phyloP scores from a whole-genome alignment of 2,113 vertebrate species.

The Leuciscus idus region DNA sequence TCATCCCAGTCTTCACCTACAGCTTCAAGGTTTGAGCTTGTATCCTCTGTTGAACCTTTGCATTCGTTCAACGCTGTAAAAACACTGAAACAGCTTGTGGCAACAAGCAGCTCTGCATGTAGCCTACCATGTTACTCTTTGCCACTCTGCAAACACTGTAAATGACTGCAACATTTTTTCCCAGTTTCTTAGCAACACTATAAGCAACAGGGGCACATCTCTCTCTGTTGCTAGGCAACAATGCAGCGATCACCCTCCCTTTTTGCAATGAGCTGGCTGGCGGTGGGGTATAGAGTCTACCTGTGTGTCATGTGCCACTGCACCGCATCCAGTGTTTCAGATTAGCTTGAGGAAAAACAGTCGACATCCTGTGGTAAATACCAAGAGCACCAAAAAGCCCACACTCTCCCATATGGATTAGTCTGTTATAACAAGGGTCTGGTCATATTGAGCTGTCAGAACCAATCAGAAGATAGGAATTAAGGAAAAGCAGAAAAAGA shows the following conservation, averaged over 20 bases:
- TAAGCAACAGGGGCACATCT: conserved; percentile 56
- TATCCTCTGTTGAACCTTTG: conserved; percentile 41
- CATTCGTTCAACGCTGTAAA: not conserved
- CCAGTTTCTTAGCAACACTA: conserved; percentile 58
- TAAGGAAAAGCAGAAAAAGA: conserved; percentile 33
- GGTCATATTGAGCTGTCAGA: conserved; percentile 54
- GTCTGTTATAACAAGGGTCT: conserved; percentile 40
- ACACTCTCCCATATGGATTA: conserved; percentile 11
- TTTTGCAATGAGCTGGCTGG: conserved; percentile 44
- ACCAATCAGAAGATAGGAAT: conserved; percentile 40
- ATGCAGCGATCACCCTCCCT: conserved; percentile 62
- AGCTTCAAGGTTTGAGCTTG: not conserved
- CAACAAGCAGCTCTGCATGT: conserved; percentile 19
- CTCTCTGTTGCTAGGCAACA: conserved; percentile 76
- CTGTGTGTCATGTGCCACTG: conserved; percentile 31
- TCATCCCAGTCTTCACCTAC: not conserved
- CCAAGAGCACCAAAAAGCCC: not conserved
- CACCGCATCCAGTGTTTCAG: conserved; percentile 22
- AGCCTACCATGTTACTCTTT: conserved; percentile 12
- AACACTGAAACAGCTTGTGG: conserved; percentile 5
- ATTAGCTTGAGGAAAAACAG: conserved; percentile 40
- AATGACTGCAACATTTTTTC: conserved; percentile 50
- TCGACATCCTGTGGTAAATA: not conserved
- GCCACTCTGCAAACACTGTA: conserved; percentile 31
- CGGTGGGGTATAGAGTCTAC: conserved; percentile 33